Conservation (phyloP, 2,797 vertebrate genomes). For the Cuculus canorus region DNA sequence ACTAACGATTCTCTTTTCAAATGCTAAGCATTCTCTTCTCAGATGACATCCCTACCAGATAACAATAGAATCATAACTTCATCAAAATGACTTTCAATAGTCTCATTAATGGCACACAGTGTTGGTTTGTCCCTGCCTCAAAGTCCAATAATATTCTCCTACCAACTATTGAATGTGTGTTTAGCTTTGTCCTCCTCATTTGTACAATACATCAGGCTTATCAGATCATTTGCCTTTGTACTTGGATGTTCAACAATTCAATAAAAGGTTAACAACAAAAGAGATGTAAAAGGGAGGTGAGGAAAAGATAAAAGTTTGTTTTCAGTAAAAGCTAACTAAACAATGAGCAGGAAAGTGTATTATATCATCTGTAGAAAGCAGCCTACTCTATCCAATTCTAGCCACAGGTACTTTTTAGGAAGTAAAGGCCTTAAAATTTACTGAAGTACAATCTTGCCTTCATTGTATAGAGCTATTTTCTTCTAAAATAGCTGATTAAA, state of each 20-base stretch:
- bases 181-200: background rate
- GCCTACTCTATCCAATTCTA: background rate
- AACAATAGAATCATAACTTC: constrained; percentile 1
- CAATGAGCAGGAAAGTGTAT: background rate
- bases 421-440: constrained; percentile 7
- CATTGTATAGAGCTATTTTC: background rate
- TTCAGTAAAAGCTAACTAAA: background rate
- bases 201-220: background rate
- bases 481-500: constrained; percentile 53
- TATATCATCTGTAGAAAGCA: background rate
- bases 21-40: background rate
- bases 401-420: constrained; percentile 35
- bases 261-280: background rate
- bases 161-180: background rate
- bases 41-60: background rate
- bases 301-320: background rate
- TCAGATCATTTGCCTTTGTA: background rate
- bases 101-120: background rate
- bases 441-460: constrained; percentile 10
- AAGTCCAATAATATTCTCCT: background rate
- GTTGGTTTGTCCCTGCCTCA: background rate
- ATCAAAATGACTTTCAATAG: background rate
- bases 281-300: background rate
- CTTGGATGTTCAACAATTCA: background rate
- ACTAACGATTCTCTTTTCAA: background rate